phyloP scores from a whole-genome alignment of 2,888 invertebrate species.

The Ommatoiulus sabulosus region DNA sequence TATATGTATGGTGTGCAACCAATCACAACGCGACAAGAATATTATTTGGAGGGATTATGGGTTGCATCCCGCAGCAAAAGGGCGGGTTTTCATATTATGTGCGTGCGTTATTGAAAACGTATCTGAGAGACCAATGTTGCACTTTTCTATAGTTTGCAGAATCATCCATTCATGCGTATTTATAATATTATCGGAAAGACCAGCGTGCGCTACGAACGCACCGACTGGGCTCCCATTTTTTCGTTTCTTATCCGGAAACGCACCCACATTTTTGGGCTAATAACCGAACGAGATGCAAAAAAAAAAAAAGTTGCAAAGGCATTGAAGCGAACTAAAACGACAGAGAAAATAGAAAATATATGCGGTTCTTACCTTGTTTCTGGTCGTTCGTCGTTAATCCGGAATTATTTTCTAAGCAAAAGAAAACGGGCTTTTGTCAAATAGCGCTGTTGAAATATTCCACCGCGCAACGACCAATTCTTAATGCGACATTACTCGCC shows the following conservation, averaged over 20 bases:
- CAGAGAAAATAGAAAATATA: background rate
- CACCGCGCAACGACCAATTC: background rate
- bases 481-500: background rate
- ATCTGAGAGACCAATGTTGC: slow-evolving; percentile 37
- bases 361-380: background rate
- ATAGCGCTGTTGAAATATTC: slow-evolving; percentile 47
- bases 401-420: slow-evolving; percentile 3
- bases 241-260: background rate
- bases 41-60: slow-evolving; percentile 56
- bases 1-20: slow-evolving; percentile 55
- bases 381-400: background rate
- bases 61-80: slow-evolving; percentile 50
- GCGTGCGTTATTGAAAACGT: slow-evolving; percentile 50
- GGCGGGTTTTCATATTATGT: slow-evolving; percentile 53
- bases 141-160: slow-evolving; percentile 26
- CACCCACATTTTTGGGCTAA: background rate
- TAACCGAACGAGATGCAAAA: background rate
- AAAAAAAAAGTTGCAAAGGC: too few relatives aligned
- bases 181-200: slow-evolving; percentile 25
- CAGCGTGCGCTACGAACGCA: background rate
- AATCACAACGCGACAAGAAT: slow-evolving; percentile 56
- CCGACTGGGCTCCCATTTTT: background rate
- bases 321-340: background rate
- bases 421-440: slow-evolving; percentile 36
- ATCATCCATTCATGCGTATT: slow-evolving; percentile 46